Conservation (phyloP, 2,113 vertebrate species). For the Limanda limanda region DNA sequence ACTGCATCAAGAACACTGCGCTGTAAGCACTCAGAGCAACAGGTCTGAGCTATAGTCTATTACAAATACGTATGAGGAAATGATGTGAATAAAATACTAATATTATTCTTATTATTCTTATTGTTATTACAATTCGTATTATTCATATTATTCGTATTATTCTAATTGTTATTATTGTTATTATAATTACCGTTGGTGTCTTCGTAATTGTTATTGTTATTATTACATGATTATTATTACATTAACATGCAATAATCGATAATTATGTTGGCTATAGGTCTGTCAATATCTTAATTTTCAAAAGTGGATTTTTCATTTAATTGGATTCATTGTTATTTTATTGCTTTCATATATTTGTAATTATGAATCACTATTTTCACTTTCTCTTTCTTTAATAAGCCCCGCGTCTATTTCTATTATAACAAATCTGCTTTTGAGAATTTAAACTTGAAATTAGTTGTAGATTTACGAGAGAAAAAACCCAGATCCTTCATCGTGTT, state of each 20-base stretch:
- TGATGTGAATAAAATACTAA: neutral
- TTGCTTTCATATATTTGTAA: neutral
- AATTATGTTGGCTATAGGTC: too few species aligned
- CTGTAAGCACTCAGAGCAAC: constrained; percentile 30
- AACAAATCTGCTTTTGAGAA: constrained; percentile 60
- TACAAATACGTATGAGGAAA: neutral
- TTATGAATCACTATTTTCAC: neutral
- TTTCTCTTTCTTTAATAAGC: neutral
- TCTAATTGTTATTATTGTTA: neutral
- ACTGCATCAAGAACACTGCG: too few species aligned
- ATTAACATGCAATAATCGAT: too few species aligned
- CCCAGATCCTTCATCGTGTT: constrained; percentile 50
- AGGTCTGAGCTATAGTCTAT: constrained; percentile 14
- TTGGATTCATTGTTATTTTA: neutral
- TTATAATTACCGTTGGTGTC: too few species aligned
- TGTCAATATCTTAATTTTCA: neutral
- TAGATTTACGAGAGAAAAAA: constrained; percentile 45
- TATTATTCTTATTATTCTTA: neutral
- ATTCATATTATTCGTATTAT: neutral
- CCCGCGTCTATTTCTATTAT: constrained; percentile 17
- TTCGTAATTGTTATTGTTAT: too few species aligned
- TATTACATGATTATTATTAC: too few species aligned
- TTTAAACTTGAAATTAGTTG: constrained; percentile 52
- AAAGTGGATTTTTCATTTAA: neutral
- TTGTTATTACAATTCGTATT: neutral